A percentile compares a stretch with the other conserved stretches of the same genome.
phyloP scores from a whole-genome alignment of 2,888 invertebrate genomes.

The Catocala sponsa region DNA sequence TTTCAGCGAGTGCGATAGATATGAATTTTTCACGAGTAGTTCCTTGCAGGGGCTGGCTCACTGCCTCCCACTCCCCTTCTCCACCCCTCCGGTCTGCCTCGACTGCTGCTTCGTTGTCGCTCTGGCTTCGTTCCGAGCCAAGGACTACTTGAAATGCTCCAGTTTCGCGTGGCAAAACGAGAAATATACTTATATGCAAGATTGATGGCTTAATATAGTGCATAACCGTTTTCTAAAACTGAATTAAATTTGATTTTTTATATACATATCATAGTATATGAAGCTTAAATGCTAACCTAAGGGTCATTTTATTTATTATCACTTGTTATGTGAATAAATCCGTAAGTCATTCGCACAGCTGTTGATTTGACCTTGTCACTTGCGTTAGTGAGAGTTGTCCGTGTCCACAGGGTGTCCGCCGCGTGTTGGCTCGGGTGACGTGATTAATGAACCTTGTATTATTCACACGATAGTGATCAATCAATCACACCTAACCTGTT shows the following conservation, averaged over 20 bases:
- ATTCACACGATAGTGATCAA: conserved; percentile 62
- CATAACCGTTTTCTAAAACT: conserved; percentile 16
- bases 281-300: no score
- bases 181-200: conserved; percentile 43
- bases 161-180: conserved; percentile 49
- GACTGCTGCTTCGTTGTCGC: conserved; percentile 26
- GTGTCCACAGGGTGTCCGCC: conserved; percentile 24
- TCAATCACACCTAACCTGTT: conserved; percentile 65
- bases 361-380: conserved; percentile 40
- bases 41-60: conserved; percentile 37
- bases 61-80: neutral
- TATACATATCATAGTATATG: neutral
- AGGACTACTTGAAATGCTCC: conserved; percentile 62
- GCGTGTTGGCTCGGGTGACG: conserved; percentile 32
- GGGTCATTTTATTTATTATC: no score
- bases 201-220: conserved; percentile 45
- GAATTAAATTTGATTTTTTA: conserved; percentile 1
- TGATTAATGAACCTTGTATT: conserved; percentile 65
- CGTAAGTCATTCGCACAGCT: conserved; percentile 21
- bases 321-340: neutral
- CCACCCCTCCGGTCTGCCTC: conserved; percentile 11
- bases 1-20: conserved; percentile 51
- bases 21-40: conserved; percentile 60
- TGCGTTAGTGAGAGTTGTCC: conserved; percentile 28
- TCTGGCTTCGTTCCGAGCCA: conserved; percentile 41